Evolutionary conservation across 2,888 invertebrate genomes (phyloP), one percentile per base, ranked within the genome.

Genomic region (Drosophila mimica): DNA sequence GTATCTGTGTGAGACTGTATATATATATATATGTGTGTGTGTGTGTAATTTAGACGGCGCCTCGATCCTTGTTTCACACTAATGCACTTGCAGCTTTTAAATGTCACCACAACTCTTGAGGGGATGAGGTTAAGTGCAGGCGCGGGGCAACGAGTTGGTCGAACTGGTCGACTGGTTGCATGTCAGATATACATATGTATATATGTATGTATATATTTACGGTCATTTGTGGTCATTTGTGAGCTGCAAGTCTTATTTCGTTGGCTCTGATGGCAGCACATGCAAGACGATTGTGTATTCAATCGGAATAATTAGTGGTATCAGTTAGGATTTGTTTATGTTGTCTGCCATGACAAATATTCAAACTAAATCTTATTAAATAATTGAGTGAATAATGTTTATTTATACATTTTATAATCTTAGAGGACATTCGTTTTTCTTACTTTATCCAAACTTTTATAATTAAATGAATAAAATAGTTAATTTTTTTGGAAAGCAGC

Each of bases 31-130:
- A 2, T 25, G 2, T 25, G 67, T 79, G 59, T 74, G 72, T 70
- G 67, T 79, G 28, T 72, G 90, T 91, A 91, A 90, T 92, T 92
- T 90, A 92, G 92, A 91, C 91, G 92, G 92, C 92, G 92, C 92
- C 92, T 91, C 82, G 74, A 84, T 80, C 84, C 91, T 81, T 92
- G 92, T 91, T 88, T 91, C 88, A 81, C 89, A 83, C 89, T 91
- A 91, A 90, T 90, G 92, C 89, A 88, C 84, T 90, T 83, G 90
- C 88, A 83, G 88, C 89, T 84, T 87, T 88, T 83, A 81, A 85
- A 84, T 89, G 89, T 89, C 88, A 84, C 85, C 81, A 80, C 58
- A 66, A 63, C 59, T 61, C 60, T 43, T 59, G 49, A 28, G 43
- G 34, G 54, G 64, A 57, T 57, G 56, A 5, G 38, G 54, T 59